Evolutionary conservation across 2,113 vertebrate species (phyloP).

Genomic region (Cavia aperea): DNA sequence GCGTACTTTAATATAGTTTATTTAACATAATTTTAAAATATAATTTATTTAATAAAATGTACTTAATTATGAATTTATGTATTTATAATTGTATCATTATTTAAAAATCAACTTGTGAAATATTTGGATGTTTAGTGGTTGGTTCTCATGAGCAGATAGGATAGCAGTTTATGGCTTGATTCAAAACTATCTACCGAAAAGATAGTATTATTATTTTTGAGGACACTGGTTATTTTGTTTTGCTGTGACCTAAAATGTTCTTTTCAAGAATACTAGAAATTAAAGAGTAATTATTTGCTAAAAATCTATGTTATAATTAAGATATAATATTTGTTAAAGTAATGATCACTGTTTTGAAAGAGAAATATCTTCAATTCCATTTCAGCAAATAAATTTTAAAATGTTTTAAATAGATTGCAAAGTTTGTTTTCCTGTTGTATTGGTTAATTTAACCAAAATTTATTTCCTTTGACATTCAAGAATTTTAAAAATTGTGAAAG

Average conservation of each 20-base stretch:
- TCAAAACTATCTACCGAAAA: slow-evolving; percentile 69
- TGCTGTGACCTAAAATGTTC: not conserved
- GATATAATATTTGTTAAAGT: not conserved
- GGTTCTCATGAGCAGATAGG: not conserved
- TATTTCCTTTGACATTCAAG: slow-evolving; percentile 2
- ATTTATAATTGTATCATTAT: not conserved
- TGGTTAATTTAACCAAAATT: not conserved
- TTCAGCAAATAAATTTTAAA: slow-evolving; percentile 1
- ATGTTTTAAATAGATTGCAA: not conserved
- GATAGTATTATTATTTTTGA: not conserved
- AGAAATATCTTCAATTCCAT: not conserved
- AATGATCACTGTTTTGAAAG: not conserved
- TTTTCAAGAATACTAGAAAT: slow-evolving; percentile 11
- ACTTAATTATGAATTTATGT: not conserved
- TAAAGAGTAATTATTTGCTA: not conserved
- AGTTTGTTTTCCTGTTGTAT: not conserved
- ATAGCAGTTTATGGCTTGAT: not conserved
- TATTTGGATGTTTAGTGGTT: not conserved
- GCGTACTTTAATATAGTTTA: not conserved
- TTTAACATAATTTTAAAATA: not conserved
- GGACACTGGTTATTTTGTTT: not conserved
- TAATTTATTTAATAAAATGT: not conserved
- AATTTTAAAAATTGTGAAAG: not conserved
- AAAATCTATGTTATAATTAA: not conserved
- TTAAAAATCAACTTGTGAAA: not conserved